Conservation (phyloP, 2,888 invertebrate genomes). For the Caenorhabditis becei region DNA sequence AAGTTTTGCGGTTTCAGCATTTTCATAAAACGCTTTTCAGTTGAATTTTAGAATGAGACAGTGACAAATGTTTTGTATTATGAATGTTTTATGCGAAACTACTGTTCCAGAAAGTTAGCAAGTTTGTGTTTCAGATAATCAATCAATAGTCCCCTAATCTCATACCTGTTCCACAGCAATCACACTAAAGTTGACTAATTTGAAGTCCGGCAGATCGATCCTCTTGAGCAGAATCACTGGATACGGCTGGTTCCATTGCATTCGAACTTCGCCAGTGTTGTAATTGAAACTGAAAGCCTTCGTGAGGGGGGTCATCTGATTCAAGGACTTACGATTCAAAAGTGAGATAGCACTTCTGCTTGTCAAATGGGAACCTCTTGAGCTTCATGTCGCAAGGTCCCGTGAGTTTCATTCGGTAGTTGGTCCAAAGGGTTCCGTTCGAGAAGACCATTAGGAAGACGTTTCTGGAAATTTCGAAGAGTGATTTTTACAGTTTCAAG, state of each 20-base stretch:
- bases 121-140: no score
- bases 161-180: constrained; percentile 79
- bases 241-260: constrained; percentile 81
- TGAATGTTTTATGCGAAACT: background rate
- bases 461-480: constrained; percentile 76
- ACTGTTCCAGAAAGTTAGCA: background rate
- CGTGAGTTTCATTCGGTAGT: constrained; percentile 81
- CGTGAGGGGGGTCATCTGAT: background rate
- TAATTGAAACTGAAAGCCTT: constrained; percentile 78
- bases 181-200: constrained; percentile 80
- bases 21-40: no score
- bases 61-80: no score
- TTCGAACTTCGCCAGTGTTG: constrained; percentile 81
- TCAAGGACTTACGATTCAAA: constrained; percentile 78
- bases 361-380: constrained; percentile 78
- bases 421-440: constrained; percentile 81
- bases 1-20: no score
- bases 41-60: no score
- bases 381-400: constrained; percentile 82
- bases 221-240: constrained; percentile 74
- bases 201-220: constrained; percentile 81
- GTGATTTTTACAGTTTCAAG: no score
- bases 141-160: background rate
- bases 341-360: constrained; percentile 80
- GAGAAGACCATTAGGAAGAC: constrained; percentile 81